Evolutionary conservation across 2,888 invertebrate genomes (phyloP).

Genomic region (Neoitamus cyanurus): DNA sequence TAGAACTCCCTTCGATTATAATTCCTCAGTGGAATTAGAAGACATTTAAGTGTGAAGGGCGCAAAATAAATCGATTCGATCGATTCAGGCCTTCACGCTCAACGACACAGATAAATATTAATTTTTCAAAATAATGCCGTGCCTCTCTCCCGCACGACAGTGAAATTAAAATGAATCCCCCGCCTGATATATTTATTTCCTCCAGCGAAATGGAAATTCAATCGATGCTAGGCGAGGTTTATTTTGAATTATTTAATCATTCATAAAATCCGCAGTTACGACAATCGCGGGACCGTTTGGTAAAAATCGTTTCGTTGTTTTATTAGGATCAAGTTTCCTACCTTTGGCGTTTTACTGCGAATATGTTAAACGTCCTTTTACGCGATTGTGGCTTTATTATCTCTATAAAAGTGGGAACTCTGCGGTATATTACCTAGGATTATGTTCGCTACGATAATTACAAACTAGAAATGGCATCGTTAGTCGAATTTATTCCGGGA

Average conservation of each 20-base stretch:
- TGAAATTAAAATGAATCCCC: neutral
- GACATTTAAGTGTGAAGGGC: neutral
- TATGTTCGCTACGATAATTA: neutral
- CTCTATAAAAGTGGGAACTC: neutral
- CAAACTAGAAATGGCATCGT: neutral
- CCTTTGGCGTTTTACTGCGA: neutral
- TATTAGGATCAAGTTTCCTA: neutral
- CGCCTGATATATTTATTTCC: neutral
- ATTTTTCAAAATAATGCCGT: neutral
- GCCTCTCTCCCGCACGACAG: neutral
- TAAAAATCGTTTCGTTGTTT: neutral
- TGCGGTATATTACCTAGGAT: neutral
- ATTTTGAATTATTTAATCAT: neutral
- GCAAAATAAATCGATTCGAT: neutral
- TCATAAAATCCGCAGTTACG: neutral
- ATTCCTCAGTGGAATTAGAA: neutral
- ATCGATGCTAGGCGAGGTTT: neutral
- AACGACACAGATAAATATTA: neutral
- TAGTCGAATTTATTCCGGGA: neutral
- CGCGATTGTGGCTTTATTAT: neutral
- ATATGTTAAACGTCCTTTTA: neutral
- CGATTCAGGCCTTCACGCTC: neutral
- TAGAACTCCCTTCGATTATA: neutral
- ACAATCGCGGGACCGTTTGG: neutral
- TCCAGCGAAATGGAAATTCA: neutral